phyloP scores from a whole-genome alignment of 2,113 vertebrate species.

The Micronisus gabar region DNA sequence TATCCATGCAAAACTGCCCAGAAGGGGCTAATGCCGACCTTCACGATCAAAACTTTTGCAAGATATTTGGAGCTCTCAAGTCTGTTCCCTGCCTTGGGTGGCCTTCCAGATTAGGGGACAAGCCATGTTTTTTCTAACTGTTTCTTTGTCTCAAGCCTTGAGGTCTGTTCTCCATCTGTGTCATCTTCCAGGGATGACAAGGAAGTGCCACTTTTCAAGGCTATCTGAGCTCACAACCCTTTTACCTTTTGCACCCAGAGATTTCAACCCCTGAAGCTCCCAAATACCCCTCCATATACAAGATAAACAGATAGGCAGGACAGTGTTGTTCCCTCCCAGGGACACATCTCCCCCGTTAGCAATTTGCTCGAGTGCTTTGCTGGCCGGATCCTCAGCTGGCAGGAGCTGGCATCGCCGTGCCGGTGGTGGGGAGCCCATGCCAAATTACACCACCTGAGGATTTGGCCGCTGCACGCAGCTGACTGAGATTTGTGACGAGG shows the following conservation, averaged over 20 bases:
- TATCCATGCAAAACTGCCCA: accelerated
- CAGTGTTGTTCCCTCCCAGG: not conserved
- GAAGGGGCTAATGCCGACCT: accelerated
- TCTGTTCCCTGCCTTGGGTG: not conserved
- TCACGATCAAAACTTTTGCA: not conserved
- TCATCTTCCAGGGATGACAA: not conserved
- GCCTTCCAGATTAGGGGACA: not conserved
- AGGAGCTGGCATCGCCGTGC: accelerated
- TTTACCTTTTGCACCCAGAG: not conserved
- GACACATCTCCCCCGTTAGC: accelerated
- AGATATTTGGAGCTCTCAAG: not conserved
- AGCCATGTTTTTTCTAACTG: not conserved
- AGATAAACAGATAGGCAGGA: not conserved
- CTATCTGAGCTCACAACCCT: not conserved
- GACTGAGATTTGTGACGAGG: not conserved
- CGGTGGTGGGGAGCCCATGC: accelerated
- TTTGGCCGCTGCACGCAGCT: accelerated
- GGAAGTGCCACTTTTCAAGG: not conserved
- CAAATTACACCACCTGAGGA: not conserved
- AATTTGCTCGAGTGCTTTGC: accelerated
- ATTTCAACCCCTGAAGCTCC: not conserved
- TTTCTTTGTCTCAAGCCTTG: not conserved
- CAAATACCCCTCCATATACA: accelerated
- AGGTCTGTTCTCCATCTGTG: not conserved
- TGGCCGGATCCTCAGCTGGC: not conserved